A percentile compares a stretch with the other conserved stretches of the same genome.
Conservation (phyloP, 2,888 invertebrate species). For the Beris chalybata region DNA sequence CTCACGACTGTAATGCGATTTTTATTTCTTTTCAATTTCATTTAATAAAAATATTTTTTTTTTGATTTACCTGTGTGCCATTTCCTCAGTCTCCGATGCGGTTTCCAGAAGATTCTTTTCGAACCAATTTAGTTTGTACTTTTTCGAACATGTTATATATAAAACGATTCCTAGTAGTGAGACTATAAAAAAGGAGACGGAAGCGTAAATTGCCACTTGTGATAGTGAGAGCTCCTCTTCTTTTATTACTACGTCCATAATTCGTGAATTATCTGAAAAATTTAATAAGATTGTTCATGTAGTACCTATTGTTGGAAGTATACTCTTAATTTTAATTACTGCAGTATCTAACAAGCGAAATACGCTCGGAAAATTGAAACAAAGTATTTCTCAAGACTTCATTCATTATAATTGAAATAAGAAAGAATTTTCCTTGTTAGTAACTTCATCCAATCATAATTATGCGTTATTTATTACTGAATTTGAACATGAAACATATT, state of each 20-base stretch:
- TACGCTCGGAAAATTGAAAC: too few species aligned
- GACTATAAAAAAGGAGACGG: conserved; percentile 58
- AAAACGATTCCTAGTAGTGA: conserved; percentile 56
- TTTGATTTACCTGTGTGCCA: conserved; percentile 52
- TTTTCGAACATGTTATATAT: conserved; percentile 60
- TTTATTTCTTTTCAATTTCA: conserved; percentile 1
- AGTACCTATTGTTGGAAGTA: too few species aligned
- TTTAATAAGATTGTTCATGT: too few species aligned
- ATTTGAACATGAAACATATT: too few species aligned
- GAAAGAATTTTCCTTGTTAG: too few species aligned
- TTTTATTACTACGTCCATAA: conserved; percentile 54
- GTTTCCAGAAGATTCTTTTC: conserved; percentile 62
- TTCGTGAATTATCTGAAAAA: conserved; percentile 5
- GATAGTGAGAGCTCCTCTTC: conserved; percentile 54
- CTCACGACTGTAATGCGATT: conserved; percentile 51
- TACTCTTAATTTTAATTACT: too few species aligned
- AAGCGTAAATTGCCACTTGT: conserved; percentile 57
- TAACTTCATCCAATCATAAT: too few species aligned
- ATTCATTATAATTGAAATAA: too few species aligned
- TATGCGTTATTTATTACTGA: too few species aligned
- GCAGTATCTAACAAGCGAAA: too few species aligned
- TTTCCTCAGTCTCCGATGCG: conserved; percentile 55
- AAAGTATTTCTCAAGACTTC: too few species aligned
- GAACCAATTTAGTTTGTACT: conserved; percentile 63
- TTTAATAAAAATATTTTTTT: background rate